Base-by-base conservation (phyloP, 2,888 invertebrate genomes). In the Synergus itoensis region DNA sequence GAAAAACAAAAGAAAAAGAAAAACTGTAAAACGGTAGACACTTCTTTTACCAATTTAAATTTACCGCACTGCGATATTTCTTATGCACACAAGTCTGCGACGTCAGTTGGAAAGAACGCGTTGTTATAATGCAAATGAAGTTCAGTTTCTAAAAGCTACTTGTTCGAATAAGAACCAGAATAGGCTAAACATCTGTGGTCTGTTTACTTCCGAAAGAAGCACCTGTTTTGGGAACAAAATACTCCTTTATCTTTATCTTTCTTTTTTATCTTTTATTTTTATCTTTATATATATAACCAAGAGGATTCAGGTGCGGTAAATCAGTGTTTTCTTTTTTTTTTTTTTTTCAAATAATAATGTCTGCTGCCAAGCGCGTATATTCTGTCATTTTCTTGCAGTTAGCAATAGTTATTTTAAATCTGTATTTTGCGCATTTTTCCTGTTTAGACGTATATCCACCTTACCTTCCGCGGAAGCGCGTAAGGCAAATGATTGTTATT, bases 401-500 rank as follows among this genome's bases (percentile, higher is more conserved):
- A 16, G 14, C 18, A 18, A 18, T 57, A 57, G 9, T 18, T 18
- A 43, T 28, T 45, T 67, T 21, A 45, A 69, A 65, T 78, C 77
- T 45, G 41, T 64, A 12, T 43, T 78, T 75, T 77, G 48, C 75
- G 57, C 64, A 73, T 60, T 79, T 53, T 73, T 36, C 28, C 28
- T 69, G n/a, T 53, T 73, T 53, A 60, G 57, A 73, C 64, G 48
- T 73, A 78, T 57, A 78, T 57, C 62, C 65, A 80, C 79, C 77
- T 77, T 80, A 67, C 80, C 41, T 79, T 60, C 60, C 65, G 81
- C 67, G 77, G 78, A 81, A 76, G 64, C 60, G 76, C 41, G 64
- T 76, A 62, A 65, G 79, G 80, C 79, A 79, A 79, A 79, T 78
- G 77, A 77, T 67, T 77, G 64, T 75, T 77, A 80, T 79, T 78